Evolutionary conservation across 2,888 invertebrate genomes (phyloP).

Genomic region (Cybosia mesomella): DNA sequence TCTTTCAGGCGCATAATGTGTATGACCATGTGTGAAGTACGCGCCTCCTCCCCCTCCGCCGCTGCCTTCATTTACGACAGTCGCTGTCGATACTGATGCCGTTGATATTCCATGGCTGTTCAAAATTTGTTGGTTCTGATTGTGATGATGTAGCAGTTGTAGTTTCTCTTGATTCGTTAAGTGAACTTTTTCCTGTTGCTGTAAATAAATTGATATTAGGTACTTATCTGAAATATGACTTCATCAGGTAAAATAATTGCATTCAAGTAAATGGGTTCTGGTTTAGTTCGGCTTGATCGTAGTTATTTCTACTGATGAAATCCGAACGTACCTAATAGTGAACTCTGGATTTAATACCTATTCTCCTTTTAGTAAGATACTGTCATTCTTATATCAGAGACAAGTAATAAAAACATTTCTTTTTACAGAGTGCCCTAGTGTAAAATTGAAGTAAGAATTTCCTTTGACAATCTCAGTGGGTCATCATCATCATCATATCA

Average conservation of each 20-base stretch:
- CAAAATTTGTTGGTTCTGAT: constrained; percentile 82
- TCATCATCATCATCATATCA: no score
- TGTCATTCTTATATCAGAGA: no score
- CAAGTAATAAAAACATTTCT: no score
- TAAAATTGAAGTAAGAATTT: no score
- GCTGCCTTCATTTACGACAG: constrained; percentile 77
- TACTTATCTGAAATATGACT: not conserved
- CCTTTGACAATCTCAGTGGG: no score
- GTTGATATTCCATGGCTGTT: constrained; percentile 81
- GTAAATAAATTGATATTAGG: constrained; percentile 35
- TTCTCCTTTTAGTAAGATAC: no score
- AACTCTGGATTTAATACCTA: no score
- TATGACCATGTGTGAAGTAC: constrained; percentile 82
- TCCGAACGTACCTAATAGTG: no score
- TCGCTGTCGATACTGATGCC: constrained; percentile 79
- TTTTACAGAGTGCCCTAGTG: no score
- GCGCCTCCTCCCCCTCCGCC: constrained; percentile 66
- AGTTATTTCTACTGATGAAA: no score
- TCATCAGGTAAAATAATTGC: not conserved
- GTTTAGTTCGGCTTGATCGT: no score
- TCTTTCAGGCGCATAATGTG: constrained; percentile 80
- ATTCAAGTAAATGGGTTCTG: no score
- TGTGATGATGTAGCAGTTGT: constrained; percentile 81
- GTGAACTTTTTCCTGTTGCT: constrained; percentile 84
- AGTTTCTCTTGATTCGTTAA: constrained; percentile 83